A percentile compares a stretch with the other conserved stretches of the same genome.
Evolutionary conservation across 2,797 vertebrate species (phyloP).

Genomic region (Alcedo atthis): DNA sequence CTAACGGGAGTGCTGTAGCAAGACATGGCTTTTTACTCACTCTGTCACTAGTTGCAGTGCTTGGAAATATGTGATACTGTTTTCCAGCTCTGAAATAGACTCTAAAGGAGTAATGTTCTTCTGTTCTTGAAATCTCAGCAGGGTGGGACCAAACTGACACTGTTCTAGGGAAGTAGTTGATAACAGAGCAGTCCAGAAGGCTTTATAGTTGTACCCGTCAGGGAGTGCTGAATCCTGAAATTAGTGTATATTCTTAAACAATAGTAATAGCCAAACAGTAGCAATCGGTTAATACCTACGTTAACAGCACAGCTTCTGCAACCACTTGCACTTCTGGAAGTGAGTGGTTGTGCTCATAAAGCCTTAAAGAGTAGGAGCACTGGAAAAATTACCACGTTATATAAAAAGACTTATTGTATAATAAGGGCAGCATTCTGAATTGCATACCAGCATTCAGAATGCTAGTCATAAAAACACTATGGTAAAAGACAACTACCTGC

Average conservation of each 20-base stretch:
- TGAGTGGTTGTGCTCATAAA: slow-evolving; percentile 22
- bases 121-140: neutral
- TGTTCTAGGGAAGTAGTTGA: neutral
- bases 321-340: neutral
- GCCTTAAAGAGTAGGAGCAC: slow-evolving; percentile 23
- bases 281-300: neutral
- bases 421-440: slow-evolving; percentile 13
- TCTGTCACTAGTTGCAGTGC: neutral
- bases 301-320: neutral
- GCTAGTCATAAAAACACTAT: neutral
- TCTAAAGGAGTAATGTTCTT: neutral
- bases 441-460: neutral
- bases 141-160: neutral
- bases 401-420: slow-evolving; percentile 17
- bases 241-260: neutral
- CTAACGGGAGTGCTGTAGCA: neutral
- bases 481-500: neutral
- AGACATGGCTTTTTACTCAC: neutral
- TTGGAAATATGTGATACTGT: neutral
- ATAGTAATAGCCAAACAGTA: neutral
- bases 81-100: neutral
- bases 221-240: neutral
- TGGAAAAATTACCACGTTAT: slow-evolving; percentile 28
- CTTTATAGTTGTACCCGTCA: neutral
- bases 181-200: neutral